Conservation (phyloP, 2,888 invertebrate species). For the Drosophila pseudotalamancana region DNA sequence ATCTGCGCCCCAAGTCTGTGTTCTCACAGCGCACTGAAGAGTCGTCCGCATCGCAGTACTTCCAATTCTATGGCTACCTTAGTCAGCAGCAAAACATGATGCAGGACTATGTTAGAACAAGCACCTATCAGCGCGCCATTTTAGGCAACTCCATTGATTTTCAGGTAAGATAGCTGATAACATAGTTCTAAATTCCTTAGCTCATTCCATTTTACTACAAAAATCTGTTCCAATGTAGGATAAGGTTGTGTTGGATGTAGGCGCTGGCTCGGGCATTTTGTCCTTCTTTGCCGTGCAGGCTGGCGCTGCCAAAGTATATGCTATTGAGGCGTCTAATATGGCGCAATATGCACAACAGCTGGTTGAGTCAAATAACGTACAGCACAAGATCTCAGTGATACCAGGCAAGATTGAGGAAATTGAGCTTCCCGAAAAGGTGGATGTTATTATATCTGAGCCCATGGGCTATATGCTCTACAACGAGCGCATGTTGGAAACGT, state of each 20-base stretch:
- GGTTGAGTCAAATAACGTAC: constrained; percentile 94
- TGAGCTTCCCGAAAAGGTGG: constrained; percentile 96
- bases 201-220: neutral
- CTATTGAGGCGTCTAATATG: constrained; percentile 99
- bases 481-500: constrained; percentile 99
- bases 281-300: constrained; percentile 99
- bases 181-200: neutral
- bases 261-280: constrained; percentile 98
- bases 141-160: constrained; percentile 97
- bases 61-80: constrained; percentile 99
- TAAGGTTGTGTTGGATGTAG: constrained; percentile 98
- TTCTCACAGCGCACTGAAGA: constrained; percentile 98
- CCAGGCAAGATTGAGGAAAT: constrained; percentile 99
- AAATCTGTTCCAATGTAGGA: constrained; percentile 86
- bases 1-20: constrained; percentile 88
- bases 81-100: constrained; percentile 99
- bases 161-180: constrained; percentile 83
- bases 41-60: constrained; percentile 99
- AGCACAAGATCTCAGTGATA: constrained; percentile 95
- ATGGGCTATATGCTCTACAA: constrained; percentile 99
- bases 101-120: constrained; percentile 99
- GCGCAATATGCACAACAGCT: constrained; percentile 96
- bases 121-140: constrained; percentile 99
- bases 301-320: constrained; percentile 97
- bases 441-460: constrained; percentile 99